Percentiles rank a stretch among this genome's conserved stretches.
phyloP scores from a whole-genome alignment of 2,113 vertebrate species.

The Irena cyanogastra region DNA sequence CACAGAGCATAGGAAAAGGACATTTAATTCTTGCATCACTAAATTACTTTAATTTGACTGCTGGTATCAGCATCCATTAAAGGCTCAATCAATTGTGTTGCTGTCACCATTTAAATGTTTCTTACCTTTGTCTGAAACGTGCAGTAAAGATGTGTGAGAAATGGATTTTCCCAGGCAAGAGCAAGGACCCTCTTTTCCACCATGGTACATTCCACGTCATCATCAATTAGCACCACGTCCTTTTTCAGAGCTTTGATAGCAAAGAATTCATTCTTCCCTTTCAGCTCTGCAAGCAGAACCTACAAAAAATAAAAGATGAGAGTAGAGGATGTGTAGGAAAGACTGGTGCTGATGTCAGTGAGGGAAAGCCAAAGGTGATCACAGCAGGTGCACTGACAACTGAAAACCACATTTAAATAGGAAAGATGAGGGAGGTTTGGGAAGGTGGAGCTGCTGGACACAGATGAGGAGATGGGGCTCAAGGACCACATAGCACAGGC shows the following conservation, averaged over 20 bases:
- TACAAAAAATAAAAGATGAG: background rate
- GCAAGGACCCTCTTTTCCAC: conserved; percentile 95
- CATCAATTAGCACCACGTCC: conserved; percentile 97
- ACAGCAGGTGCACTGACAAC: background rate
- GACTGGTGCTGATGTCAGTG: background rate
- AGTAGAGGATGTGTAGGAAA: background rate
- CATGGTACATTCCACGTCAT: conserved; percentile 98
- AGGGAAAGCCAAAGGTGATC: background rate
- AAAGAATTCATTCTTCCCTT: conserved; percentile 88
- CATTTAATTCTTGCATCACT: background rate
- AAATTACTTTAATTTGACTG: background rate
- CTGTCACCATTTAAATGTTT: background rate
- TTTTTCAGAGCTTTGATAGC: conserved; percentile 96
- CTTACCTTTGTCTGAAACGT: conserved; percentile 94
- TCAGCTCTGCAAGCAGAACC: conserved; percentile 94
- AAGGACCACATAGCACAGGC: background rate
- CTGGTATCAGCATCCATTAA: background rate
- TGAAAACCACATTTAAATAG: background rate
- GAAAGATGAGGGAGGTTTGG: background rate
- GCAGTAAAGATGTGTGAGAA: conserved; percentile 93
- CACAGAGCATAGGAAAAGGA: background rate
- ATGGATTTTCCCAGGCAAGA: conserved; percentile 93
- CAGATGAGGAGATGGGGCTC: background rate
- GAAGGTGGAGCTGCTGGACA: background rate
- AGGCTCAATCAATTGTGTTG: background rate